phyloP scores from a whole-genome alignment of 1,140 invertebrate genomes.

The Lepidotrigona ventralis region DNA sequence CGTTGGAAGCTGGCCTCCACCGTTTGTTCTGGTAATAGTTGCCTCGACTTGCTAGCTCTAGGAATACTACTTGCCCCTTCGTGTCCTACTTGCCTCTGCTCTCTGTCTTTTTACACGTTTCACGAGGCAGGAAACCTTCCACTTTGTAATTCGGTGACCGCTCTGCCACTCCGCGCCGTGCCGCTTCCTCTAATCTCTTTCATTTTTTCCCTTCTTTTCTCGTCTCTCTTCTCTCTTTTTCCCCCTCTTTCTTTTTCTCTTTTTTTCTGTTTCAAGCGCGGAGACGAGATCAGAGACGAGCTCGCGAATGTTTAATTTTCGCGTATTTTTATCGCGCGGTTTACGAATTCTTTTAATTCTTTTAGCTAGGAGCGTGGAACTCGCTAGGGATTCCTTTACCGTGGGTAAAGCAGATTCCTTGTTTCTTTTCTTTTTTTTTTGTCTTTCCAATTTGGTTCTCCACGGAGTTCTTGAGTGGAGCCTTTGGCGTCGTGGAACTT shows the following conservation, averaged over 20 bases:
- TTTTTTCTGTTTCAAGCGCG: neutral
- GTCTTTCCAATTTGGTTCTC: too few species aligned
- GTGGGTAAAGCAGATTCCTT: too few species aligned
- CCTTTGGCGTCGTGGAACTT: too few species aligned
- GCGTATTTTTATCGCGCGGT: too few species aligned
- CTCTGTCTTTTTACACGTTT: slow-evolving; percentile 19
- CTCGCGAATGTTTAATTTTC: too few species aligned
- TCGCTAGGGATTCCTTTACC: too few species aligned
- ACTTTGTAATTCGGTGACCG: slow-evolving; percentile 19
- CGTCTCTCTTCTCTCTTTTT: neutral
- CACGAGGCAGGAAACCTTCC: slow-evolving; percentile 21
- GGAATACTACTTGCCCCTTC: slow-evolving; percentile 40
- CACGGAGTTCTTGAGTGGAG: too few species aligned
- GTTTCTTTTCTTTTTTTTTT: too few species aligned
- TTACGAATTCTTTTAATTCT: too few species aligned
- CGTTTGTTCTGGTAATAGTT: slow-evolving; percentile 59
- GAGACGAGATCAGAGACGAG: neutral
- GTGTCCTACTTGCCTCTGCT: slow-evolving; percentile 50
- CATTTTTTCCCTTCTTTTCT: neutral
- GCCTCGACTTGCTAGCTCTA: slow-evolving; percentile 40
- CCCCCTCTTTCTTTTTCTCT: neutral
- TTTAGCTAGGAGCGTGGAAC: too few species aligned
- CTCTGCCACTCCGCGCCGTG: too few species aligned
- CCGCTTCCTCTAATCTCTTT: neutral
- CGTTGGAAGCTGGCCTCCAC: slow-evolving; percentile 19